phyloP scores from a whole-genome alignment of 2,113 vertebrate species.

The Lagopus leucura region DNA sequence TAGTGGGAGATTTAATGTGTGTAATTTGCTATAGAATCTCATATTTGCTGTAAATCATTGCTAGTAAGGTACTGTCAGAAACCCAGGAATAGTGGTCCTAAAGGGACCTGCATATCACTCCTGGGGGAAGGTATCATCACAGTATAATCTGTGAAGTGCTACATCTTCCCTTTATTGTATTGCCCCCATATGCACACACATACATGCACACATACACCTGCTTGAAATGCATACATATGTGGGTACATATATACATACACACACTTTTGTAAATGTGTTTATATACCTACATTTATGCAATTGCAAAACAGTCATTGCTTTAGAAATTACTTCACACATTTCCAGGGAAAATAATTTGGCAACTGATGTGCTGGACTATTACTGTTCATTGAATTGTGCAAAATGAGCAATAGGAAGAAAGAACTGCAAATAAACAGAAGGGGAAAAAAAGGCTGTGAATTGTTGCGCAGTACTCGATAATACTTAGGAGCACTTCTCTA shows the following conservation, averaged over 20 bases:
- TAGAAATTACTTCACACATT: not conserved
- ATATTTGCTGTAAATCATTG: not conserved
- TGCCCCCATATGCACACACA: not conserved
- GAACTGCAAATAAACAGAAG: not conserved
- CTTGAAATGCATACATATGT: not conserved
- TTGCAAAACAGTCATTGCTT: not conserved
- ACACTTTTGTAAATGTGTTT: not conserved
- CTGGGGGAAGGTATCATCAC: not conserved
- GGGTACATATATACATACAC: not conserved
- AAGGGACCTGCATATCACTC: not conserved
- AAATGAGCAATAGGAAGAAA: not conserved
- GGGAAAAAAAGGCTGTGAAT: not conserved
- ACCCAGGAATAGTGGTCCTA: not conserved
- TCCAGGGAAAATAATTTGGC: not conserved
- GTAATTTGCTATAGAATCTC: not conserved
- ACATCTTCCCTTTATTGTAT: not conserved
- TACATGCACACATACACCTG: not conserved
- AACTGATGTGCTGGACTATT: not conserved
- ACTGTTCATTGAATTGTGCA: not conserved
- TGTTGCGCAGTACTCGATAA: not conserved
- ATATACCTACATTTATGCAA: not conserved
- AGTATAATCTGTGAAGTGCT: not conserved
- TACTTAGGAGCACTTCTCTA: not conserved
- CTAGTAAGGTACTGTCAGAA: not conserved
- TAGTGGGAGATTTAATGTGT: not conserved